Evolutionary conservation across 1,140 invertebrate species (phyloP).

Genomic region (Procambarus clarkii): DNA sequence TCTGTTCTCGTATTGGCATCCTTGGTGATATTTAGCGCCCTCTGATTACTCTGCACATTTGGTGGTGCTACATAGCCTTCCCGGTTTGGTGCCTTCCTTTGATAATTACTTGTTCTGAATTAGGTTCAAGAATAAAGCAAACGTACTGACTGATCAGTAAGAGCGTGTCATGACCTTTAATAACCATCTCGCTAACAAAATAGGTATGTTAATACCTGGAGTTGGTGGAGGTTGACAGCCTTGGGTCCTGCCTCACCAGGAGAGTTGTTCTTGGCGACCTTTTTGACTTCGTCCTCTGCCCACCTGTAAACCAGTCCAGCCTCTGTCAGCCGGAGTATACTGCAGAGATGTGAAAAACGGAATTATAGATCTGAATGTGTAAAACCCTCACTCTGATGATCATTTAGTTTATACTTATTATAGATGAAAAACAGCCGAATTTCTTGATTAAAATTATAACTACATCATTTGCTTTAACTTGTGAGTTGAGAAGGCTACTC

Average conservation of each 20-base stretch:
- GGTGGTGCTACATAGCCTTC: no score
- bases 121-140: no score
- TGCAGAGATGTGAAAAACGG: background rate
- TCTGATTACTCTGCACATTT: no score
- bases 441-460: background rate
- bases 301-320: constrained; percentile 50
- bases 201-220: constrained; percentile 3
- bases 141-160: no score
- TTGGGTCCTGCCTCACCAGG: background rate
- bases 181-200: no score
- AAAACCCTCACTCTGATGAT: background rate
- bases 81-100: no score
- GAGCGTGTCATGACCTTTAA: no score
- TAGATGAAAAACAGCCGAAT: background rate
- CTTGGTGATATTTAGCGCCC: no score
- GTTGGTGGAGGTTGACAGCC: constrained; percentile 25
- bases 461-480: background rate
- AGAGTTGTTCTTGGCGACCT: background rate
- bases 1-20: no score
- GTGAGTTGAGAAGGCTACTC: background rate
- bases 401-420: background rate
- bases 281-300: constrained; percentile 34
- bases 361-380: background rate
- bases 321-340: constrained; percentile 23
- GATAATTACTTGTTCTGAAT: no score